Conservation (phyloP, 92 coral and sea anemone genomes). For the Muricea muricata region DNA sequence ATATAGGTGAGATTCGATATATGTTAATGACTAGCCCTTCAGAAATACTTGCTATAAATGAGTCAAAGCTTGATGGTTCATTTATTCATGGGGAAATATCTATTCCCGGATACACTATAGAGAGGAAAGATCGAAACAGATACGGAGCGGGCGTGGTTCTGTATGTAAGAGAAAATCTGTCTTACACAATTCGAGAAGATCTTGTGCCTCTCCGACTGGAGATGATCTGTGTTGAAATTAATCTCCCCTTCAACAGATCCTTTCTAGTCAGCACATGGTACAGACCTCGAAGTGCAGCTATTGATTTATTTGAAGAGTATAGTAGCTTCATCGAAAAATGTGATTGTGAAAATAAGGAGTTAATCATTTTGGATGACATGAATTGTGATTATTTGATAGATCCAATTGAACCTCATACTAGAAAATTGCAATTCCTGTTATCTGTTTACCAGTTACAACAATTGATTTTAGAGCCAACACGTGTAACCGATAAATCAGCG, state of each 20-base stretch:
- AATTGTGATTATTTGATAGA: not conserved
- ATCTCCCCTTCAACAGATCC: slow-evolving; percentile 35
- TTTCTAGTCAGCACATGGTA: slow-evolving; percentile 52
- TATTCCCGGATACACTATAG: slow-evolving; percentile 6
- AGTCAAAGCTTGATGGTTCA: not conserved
- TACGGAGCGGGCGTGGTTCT: no score
- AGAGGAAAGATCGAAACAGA: no score
- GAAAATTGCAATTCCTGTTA: no score
- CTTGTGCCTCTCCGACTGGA: slow-evolving; percentile 29
- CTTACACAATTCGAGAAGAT: not conserved
- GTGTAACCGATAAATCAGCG: not conserved
- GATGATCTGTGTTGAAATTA: slow-evolving; percentile 53
- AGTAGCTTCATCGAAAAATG: no score
- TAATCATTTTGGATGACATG: not conserved
- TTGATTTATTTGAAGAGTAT: not conserved
- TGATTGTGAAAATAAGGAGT: not conserved
- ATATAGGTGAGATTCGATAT: slow-evolving; percentile 42
- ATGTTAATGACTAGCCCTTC: slow-evolving; percentile 12
- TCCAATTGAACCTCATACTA: not conserved
- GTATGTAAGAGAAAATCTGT: not conserved
- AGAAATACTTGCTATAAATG: slow-evolving; percentile 58
- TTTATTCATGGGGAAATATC: slow-evolving; percentile 36
- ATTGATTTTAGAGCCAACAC: not conserved
- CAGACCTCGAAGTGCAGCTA: slow-evolving; percentile 44
- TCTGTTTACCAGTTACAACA: not conserved